These are phyloP conservation scores for Gymnoscelis rufifasciata DNA, from an alignment of 2,888 invertebrate genomes.

Conservation along the genomic window DNA sequence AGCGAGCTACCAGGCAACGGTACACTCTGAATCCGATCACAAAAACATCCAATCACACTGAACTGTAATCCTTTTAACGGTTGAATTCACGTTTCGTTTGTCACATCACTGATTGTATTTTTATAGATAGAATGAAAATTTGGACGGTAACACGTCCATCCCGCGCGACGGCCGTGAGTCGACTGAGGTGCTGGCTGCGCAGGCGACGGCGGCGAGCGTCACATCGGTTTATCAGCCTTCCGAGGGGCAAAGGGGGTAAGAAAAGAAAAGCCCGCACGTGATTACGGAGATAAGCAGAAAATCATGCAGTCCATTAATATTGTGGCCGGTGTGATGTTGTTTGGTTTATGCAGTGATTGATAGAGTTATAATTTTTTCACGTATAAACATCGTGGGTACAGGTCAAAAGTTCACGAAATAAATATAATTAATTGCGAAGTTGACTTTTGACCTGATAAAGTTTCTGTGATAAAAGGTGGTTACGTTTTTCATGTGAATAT, in stretches of 20 bases:
- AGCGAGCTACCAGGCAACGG: conserved; percentile 73
- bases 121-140: conserved; percentile 16
- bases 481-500: not conserved
- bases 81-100: conserved; percentile 29
- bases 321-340: conserved; percentile 19
- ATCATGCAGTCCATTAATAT: conserved; percentile 36
- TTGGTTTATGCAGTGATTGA: conserved; percentile 23
- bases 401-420: not conserved
- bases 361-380: conserved; percentile 14
- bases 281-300: conserved; percentile 58
- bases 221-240: conserved; percentile 69
- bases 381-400: not conserved
- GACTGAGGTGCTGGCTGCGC: conserved; percentile 68
- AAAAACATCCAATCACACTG: conserved; percentile 32
- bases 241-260: conserved; percentile 53
- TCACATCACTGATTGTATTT: conserved; percentile 46
- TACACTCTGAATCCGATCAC: conserved; percentile 48
- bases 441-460: no score
- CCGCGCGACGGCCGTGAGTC: conserved; percentile 45
- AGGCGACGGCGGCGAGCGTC: conserved; percentile 67
- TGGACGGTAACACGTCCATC: conserved; percentile 43
- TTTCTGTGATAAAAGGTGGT: not conserved
- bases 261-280: conserved; percentile 70
- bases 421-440: no score
- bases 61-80: conserved; percentile 32